Conservation (phyloP, 37 sponge, comb jelly and placozoan species). For the Geodia barretti region DNA sequence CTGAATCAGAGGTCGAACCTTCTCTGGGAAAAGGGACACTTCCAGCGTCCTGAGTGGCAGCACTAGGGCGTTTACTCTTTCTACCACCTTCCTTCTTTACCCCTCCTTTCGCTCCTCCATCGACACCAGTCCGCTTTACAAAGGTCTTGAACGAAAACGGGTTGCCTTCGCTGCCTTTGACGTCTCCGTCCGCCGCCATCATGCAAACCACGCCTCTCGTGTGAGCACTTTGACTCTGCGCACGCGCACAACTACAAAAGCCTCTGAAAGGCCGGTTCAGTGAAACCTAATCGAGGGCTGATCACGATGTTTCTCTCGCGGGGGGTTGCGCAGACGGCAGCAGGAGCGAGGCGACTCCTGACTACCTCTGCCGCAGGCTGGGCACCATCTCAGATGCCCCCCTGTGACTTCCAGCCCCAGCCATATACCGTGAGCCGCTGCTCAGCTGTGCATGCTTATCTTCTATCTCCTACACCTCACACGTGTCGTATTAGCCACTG, state of each 20-base stretch:
- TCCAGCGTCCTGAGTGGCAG: background rate
- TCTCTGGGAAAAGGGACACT: background rate
- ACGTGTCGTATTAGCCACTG: too few species aligned
- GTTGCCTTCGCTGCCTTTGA: constrained; percentile 14
- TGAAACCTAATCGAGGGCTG: too few species aligned
- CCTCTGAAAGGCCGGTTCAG: too few species aligned
- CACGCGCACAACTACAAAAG: too few species aligned
- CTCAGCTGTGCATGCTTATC: too few species aligned
- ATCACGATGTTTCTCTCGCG: too few species aligned
- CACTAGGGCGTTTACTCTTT: background rate
- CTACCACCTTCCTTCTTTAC: background rate
- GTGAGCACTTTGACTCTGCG: too few species aligned
- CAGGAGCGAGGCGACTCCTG: background rate
- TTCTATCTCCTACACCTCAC: too few species aligned
- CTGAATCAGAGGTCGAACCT: background rate
- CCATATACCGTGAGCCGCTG: constrained; percentile 45
- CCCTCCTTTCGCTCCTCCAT: background rate
- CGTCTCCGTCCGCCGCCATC: background rate
- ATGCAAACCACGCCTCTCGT: too few species aligned
- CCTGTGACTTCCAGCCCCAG: constrained; percentile 54
- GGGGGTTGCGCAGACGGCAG: too few species aligned
- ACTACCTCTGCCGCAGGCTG: background rate
- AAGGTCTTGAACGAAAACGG: constrained; percentile 77
- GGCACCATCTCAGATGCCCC: constrained; percentile 22
- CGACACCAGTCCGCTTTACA: constrained; percentile 19